A percentile compares a stretch with the other conserved stretches of the same genome.
Evolutionary conservation across 2,797 vertebrate genomes (phyloP).

Genomic region (Enoplosus armatus): DNA sequence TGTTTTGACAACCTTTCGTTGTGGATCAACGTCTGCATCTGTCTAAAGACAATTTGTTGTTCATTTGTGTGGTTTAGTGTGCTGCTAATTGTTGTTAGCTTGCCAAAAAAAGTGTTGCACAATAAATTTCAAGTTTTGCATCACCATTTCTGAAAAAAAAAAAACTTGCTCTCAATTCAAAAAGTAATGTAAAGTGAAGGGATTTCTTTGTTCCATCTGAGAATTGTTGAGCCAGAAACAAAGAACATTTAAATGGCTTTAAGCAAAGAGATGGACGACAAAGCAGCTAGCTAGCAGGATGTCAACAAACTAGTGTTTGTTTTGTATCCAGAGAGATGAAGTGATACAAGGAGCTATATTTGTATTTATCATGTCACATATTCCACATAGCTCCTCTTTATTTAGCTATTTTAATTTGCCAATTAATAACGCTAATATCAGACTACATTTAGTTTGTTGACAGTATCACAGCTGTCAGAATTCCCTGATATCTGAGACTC

Average conservation of each 20-base stretch:
- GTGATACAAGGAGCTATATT: rapidly evolving
- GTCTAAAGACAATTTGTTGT: not conserved
- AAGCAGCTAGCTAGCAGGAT: not conserved
- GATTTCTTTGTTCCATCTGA: not conserved
- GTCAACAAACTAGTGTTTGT: not conserved
- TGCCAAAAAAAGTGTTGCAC: not conserved
- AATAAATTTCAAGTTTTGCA: not conserved
- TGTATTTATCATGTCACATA: not conserved
- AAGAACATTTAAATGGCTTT: not conserved
- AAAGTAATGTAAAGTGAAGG: no score
- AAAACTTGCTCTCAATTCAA: not conserved
- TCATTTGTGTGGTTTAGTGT: not conserved
- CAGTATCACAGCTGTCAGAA: not conserved
- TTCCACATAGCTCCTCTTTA: not conserved
- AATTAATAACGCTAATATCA: not conserved
- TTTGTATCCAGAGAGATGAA: not conserved
- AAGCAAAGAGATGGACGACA: not conserved
- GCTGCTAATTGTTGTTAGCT: not conserved
- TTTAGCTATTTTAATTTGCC: no score
- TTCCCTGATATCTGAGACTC: not conserved
- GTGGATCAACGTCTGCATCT: not conserved
- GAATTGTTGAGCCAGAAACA: not conserved
- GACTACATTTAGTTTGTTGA: not conserved
- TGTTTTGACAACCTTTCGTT: not conserved
- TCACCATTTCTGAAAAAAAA: not conserved